Percentiles rank a stretch among this genome's conserved stretches.
These are phyloP conservation scores for Calypte anna DNA, from an alignment of 2,113 vertebrate species.

Conservation along the genomic window DNA sequence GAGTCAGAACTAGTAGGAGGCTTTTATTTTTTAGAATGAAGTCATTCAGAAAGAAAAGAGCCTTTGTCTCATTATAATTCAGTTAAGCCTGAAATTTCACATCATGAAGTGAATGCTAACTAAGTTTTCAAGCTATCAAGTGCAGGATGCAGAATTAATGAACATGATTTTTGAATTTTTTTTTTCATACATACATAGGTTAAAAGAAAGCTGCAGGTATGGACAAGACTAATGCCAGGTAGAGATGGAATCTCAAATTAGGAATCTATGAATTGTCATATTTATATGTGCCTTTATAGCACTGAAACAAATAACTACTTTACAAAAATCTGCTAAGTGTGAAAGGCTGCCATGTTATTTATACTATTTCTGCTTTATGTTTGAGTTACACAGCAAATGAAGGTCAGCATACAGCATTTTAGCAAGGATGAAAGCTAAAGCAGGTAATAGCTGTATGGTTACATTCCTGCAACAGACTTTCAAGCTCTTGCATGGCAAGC, in stretches of 20 bases:
- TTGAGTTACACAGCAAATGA: neutral
- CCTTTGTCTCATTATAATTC: slow-evolving; percentile 2
- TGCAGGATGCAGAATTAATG: neutral
- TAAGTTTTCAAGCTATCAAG: neutral
- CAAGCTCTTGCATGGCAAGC: neutral
- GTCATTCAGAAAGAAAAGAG: neutral
- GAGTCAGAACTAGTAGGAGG: neutral
- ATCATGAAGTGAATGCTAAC: neutral
- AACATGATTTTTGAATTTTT: neutral
- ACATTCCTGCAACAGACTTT: neutral
- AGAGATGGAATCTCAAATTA: neutral
- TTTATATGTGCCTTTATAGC: neutral
- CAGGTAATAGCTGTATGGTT: neutral
- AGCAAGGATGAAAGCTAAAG: neutral
- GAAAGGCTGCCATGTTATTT: neutral
- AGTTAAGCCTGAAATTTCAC: neutral
- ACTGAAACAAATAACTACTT: neutral
- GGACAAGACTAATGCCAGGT: neutral
- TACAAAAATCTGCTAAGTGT: neutral
- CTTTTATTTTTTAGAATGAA: neutral
- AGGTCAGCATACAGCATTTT: neutral
- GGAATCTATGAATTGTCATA: neutral
- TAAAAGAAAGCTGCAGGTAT: neutral
- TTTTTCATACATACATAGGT: neutral
- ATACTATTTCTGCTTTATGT: neutral